Conservation (phyloP, 2,888 invertebrate species). For the Mythimna impura region DNA sequence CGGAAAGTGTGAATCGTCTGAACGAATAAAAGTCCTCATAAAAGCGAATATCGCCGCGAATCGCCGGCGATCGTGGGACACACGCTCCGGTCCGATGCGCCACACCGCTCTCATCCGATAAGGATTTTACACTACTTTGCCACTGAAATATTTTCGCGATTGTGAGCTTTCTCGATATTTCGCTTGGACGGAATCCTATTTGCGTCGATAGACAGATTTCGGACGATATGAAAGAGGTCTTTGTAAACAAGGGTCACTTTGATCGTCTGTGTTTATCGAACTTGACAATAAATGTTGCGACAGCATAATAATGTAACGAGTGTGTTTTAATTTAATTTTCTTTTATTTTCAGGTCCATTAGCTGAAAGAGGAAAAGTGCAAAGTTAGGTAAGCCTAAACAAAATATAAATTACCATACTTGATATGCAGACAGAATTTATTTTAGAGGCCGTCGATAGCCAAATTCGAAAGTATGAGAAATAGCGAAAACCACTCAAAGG, state of each 20-base stretch:
- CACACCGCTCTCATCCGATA: conserved; percentile 66
- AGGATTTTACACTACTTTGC: conserved; percentile 70
- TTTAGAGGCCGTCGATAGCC: too few species aligned
- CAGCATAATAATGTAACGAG: background rate
- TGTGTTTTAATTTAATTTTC: background rate
- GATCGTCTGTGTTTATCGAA: conserved; percentile 2
- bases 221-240: conserved; percentile 38
- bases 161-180: conserved; percentile 58
- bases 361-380: too few species aligned
- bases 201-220: conserved; percentile 45
- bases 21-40: conserved; percentile 63
- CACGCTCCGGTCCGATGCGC: conserved; percentile 58
- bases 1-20: conserved; percentile 63
- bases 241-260: conserved; percentile 36
- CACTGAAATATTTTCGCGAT: conserved; percentile 61
- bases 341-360: conserved; percentile 4
- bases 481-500: too few species aligned
- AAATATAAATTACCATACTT: background rate
- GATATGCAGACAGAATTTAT: too few species aligned
- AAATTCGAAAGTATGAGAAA: too few species aligned
- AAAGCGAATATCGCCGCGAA: conserved; percentile 65
- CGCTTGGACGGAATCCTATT: conserved; percentile 54
- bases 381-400: background rate
- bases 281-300: background rate
- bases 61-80: conserved; percentile 58